phyloP scores from a whole-genome alignment of 2,797 vertebrate species.

The Tokudaia muenninki region DNA sequence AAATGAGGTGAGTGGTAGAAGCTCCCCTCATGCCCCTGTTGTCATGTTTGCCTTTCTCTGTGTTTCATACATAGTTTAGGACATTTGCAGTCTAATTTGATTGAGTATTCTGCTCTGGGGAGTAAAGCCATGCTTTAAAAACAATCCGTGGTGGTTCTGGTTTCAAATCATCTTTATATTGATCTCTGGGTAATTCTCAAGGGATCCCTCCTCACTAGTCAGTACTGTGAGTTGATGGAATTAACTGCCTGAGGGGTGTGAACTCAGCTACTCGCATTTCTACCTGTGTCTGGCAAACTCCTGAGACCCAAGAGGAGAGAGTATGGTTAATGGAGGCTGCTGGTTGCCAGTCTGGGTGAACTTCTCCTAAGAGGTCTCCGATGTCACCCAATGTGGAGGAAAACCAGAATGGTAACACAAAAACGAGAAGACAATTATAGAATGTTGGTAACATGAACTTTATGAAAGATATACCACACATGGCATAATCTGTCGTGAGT shows the following conservation, averaged over 20 bases:
- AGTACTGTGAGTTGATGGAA: slow-evolving; percentile 37
- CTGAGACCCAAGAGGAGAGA: slow-evolving; percentile 10
- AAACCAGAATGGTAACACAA: neutral
- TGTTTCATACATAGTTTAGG: neutral
- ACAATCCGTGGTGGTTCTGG: neutral
- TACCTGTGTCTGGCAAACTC: neutral
- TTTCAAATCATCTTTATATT: slow-evolving; percentile 65
- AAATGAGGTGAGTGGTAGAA: neutral
- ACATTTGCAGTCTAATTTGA: neutral
- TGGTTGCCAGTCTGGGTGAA: neutral
- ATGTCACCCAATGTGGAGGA: neutral
- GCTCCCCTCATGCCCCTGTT: neutral
- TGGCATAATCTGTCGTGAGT: neutral
- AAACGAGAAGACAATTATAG: neutral
- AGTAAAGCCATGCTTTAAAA: slow-evolving; percentile 51
- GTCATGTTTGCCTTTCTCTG: neutral
- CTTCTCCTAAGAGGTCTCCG: slow-evolving; percentile 1
- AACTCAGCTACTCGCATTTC: neutral
- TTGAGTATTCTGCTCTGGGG: slow-evolving; percentile 44
- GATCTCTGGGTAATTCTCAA: slow-evolving; percentile 37
- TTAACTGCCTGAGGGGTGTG: slow-evolving; percentile 23
- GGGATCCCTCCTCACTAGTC: slow-evolving; percentile 38
- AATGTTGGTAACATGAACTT: slow-evolving; percentile 4
- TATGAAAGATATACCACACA: neutral
- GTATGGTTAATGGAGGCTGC: neutral